Base-by-base conservation (phyloP, 2,797 vertebrate genomes). In the Melopsittacus undulatus region DNA sequence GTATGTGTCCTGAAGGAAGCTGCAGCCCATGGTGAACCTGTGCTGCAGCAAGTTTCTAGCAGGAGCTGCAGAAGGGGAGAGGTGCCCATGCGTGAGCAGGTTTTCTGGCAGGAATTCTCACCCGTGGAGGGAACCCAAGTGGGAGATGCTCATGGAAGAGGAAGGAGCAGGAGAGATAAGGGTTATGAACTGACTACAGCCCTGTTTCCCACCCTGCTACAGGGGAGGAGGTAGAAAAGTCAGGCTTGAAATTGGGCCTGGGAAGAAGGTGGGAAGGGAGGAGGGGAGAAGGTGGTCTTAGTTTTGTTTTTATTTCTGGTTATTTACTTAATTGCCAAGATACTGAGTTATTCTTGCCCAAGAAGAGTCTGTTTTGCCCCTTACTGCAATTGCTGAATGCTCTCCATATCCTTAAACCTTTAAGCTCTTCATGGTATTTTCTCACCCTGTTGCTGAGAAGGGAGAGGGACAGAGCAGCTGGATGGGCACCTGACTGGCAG, bases 81-180 rank as follows among this genome's bases (percentile, higher is more conserved):
- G 21, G n/a, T 43, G 17, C 40, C 17, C 3, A 3, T 11, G 4
- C 14, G 5, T 10, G n/a, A 38, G 26, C 0, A 0, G 30, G 3
- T 42, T 63, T 77, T 42, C 22, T 32, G 13, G 5, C 30, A 59
- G 62, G 43, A 92, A 0, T 32, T 68, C 48, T 59, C 23, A 21
- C 23, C 20, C 4, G 0, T 27, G 19, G 20, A 24, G 23, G 22
- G 24, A 6, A 61, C 4, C 1, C 12, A 43, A 38, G 34, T 13
- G 17, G 10, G 32, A 48, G n/a, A 62, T 40, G 5, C 43, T 78
- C 8, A n/a, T n/a, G 30, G 62, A 54, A 36, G 43, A 77, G 38
- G 14, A 72, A 46, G 16, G 20, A 89, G 12, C 8, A 4, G 32
- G n/a, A 57, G 34, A 42, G 24, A 17, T 1, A 9, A 48, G 21